Base-by-base conservation (phyloP, 2,888 invertebrate species). In the Stramonita haemastoma region DNA sequence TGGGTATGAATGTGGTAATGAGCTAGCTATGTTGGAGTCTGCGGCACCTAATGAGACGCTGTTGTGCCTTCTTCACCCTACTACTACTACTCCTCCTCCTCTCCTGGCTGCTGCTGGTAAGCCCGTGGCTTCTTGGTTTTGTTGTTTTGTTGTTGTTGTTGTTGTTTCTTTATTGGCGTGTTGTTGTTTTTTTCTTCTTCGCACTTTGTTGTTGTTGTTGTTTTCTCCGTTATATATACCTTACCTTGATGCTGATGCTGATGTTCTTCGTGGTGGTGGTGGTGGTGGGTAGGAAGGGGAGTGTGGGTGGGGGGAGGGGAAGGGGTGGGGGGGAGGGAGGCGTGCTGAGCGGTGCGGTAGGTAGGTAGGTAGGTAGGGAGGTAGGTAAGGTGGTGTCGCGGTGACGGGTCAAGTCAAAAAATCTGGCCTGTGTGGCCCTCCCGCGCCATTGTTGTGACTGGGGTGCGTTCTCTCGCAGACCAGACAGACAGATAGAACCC, bases 1-100 rank as follows among this genome's bases (percentile, higher is more conserved):
- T 92, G 90, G 90, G 91, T 90, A 91, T 91, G 90, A 92, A 91
- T 92, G 90, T 90, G 89, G 92, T 93, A 93, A 93, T 93, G 93
- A 93, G 91, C 86, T 93, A 93, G 91, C 86, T 86, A 91, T 90
- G 90, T 86, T 88, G 89, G 89, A 89, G 89, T 77, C 90, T 81
- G 90, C 88, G 66, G 66, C 87, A 29, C 79, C 83, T 90, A 90
- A 90, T 90, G 90, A 87, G 89, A 46, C 60, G 56, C 77, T 22
- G 57, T 86, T 89, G 89, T 89, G 86, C 60, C 81, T 32, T 85
- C 86, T 73, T 85, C 86, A 73, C 32, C 57, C 86, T 32, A 26
- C 70, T 70, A 8, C 70, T 26, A 26, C 26, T 26, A 22, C 70
- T 70, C 1, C 70, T 19, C 70, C 70, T 26, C 73, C 26, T n/a